A percentile compares a stretch with the other conserved stretches of the same genome.
Evolutionary conservation across 2,888 invertebrate species (phyloP).

Genomic region (Ectemnius lituratus): DNA sequence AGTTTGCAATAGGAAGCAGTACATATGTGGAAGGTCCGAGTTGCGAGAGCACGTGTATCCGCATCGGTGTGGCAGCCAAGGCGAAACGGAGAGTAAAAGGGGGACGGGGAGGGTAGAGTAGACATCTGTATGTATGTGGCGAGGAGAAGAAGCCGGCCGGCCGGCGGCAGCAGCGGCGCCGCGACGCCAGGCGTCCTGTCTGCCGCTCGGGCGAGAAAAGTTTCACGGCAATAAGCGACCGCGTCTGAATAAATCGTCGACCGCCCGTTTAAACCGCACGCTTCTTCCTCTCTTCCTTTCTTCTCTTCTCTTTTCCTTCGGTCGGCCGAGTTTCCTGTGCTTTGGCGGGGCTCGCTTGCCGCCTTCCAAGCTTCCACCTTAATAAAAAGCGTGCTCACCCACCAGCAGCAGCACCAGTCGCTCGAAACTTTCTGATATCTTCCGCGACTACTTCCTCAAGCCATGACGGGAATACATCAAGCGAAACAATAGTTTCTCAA

Average conservation of each 20-base stretch:
- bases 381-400: slow-evolving; percentile 8
- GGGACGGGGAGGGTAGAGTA: not conserved
- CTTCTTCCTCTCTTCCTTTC: slow-evolving; percentile 26
- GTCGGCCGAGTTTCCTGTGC: not conserved
- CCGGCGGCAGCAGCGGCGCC: slow-evolving; percentile 60
- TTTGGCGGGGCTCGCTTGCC: not conserved
- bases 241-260: slow-evolving; percentile 66
- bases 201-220: slow-evolving; percentile 60
- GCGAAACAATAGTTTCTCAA: too few species aligned
- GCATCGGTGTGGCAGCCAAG: too few species aligned
- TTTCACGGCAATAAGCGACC: slow-evolving; percentile 67
- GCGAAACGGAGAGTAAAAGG: slow-evolving; percentile 22
- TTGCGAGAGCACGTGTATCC: too few species aligned
- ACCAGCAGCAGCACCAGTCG: not conserved
- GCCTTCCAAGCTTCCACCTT: not conserved
- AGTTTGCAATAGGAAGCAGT: too few species aligned
- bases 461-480: too few species aligned
- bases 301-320: not conserved
- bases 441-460: not conserved
- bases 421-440: slow-evolving; percentile 6
- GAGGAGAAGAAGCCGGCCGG: not conserved
- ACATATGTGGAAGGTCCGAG: too few species aligned
- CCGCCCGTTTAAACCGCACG: slow-evolving; percentile 55
- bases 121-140: not conserved
- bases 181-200: slow-evolving; percentile 66